Conservation (phyloP, 2,888 invertebrate genomes). For the Tyria jacobaeae region DNA sequence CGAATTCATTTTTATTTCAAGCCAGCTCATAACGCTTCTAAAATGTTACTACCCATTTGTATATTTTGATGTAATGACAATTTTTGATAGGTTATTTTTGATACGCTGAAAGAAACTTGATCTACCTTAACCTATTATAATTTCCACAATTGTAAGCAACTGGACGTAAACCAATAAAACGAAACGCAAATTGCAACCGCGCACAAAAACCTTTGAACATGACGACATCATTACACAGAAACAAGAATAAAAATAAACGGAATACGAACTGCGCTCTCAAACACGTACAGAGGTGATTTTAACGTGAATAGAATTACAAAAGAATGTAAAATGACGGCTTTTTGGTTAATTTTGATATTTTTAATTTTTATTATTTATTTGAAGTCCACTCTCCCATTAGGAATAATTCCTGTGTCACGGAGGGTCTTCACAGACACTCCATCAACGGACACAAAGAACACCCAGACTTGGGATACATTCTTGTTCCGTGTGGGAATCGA, state of each 20-base stretch:
- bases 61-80: too few species aligned
- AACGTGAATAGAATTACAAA: constrained; percentile 17
- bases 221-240: constrained; percentile 20
- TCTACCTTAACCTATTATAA: neutral
- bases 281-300: constrained; percentile 19
- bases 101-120: neutral
- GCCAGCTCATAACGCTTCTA: too few species aligned
- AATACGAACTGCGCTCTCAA: constrained; percentile 10
- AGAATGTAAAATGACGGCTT: constrained; percentile 2
- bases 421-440: too few species aligned
- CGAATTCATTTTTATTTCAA: too few species aligned
- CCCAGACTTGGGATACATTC: too few species aligned
- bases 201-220: constrained; percentile 15
- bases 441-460: too few species aligned
- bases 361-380: too few species aligned
- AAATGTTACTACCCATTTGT: too few species aligned
- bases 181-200: constrained; percentile 18
- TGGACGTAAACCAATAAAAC: constrained; percentile 16
- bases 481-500: too few species aligned
- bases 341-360: too few species aligned
- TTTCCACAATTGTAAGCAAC: constrained; percentile 5
- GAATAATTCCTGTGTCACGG: too few species aligned
- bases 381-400: too few species aligned
- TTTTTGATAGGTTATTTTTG: neutral
- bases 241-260: constrained; percentile 13